phyloP scores from a whole-genome alignment of 2,797 vertebrate species.

The Acanthis flammea region DNA sequence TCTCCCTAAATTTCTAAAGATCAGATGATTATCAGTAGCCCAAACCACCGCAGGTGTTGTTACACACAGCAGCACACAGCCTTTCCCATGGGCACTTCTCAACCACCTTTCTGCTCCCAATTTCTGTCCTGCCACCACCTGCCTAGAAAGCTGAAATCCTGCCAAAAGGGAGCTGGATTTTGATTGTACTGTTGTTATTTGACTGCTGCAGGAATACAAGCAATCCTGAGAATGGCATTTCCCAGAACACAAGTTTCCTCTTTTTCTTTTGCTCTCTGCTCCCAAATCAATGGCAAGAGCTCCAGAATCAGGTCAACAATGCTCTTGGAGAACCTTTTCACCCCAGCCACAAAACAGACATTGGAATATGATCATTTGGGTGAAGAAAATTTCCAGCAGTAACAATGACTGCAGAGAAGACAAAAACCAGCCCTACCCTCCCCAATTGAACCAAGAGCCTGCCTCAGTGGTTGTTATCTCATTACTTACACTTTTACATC shows the following conservation, averaged over 20 bases:
- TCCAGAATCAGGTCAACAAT: background rate
- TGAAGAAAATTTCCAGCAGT: background rate
- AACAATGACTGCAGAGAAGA: background rate
- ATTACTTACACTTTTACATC: background rate
- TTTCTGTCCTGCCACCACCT: background rate
- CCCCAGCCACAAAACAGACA: background rate
- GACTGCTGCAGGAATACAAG: background rate
- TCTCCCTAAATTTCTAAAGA: background rate
- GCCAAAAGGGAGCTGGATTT: background rate
- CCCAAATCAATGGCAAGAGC: background rate
- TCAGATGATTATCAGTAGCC: background rate
- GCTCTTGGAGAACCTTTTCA: background rate
- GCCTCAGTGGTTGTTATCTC: background rate
- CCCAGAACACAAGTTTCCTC: background rate
- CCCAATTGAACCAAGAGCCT: fast-evolving
- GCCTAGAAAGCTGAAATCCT: background rate
- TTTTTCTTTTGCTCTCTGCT: background rate
- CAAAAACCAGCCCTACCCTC: background rate
- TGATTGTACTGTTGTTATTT: background rate
- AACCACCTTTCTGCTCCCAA: background rate
- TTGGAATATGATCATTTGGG: background rate
- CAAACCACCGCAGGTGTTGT: background rate
- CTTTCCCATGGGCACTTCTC: background rate
- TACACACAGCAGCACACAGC: background rate
- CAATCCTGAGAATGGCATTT: background rate